Evolutionary conservation across 2,888 invertebrate genomes (phyloP).

Genomic region (Pimpla rufipes): DNA sequence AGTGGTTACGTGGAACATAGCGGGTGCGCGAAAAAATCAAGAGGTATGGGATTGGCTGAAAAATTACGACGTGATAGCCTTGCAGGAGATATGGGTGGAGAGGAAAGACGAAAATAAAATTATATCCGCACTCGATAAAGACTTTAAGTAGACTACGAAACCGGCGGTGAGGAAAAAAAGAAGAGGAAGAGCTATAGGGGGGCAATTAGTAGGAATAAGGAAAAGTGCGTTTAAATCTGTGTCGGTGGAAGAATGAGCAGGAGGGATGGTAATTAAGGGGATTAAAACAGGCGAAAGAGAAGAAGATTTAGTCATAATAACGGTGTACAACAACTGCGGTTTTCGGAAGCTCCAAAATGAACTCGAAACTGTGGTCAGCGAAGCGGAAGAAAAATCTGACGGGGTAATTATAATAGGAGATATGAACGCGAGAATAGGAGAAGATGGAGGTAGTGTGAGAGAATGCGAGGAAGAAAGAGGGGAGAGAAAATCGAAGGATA

Average conservation of each 20-base stretch:
- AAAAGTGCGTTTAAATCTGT: conserved; percentile 6
- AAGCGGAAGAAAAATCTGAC: conserved; percentile 18
- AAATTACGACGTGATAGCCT: conserved; percentile 34
- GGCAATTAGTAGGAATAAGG: conserved; percentile 48
- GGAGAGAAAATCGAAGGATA: conserved; percentile 36
- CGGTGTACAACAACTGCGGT: conserved; percentile 52
- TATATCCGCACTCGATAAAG: conserved; percentile 15
- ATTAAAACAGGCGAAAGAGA: background rate
- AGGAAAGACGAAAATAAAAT: conserved; percentile 48
- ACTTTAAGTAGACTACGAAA: conserved; percentile 52
- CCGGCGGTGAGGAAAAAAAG: conserved; percentile 50
- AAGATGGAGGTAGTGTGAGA: conserved; percentile 2
- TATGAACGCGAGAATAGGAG: conserved; percentile 50
- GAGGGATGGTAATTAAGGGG: conserved; percentile 34
- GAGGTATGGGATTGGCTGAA: conserved; percentile 45
- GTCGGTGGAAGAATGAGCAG: conserved; percentile 37
- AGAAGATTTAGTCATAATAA: conserved; percentile 12
- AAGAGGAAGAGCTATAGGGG: conserved; percentile 54
- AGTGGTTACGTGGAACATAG: conserved; percentile 54
- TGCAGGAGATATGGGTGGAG: conserved; percentile 61
- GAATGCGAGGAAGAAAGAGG: background rate
- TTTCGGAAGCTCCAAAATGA: conserved; percentile 15
- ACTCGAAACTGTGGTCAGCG: background rate
- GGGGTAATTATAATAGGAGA: conserved; percentile 40
- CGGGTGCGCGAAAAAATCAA: conserved; percentile 40